Percentiles rank a stretch among this genome's conserved stretches.
Evolutionary conservation across 2,888 invertebrate genomes (phyloP).

Genomic region (Drosophila parthenogenetica): DNA sequence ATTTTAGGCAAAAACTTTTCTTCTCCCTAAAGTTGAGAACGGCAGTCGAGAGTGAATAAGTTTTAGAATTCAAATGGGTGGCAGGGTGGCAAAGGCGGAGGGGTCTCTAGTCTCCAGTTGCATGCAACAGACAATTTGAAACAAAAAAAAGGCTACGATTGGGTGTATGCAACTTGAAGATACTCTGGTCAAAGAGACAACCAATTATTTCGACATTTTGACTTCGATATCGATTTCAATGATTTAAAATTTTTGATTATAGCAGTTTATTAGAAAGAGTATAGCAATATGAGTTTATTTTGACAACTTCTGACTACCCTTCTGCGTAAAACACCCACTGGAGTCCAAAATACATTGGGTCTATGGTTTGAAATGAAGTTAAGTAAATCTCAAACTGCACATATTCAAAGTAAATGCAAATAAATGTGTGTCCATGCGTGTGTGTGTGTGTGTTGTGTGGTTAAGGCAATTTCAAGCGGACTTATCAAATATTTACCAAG

Average conservation of each 20-base stretch:
- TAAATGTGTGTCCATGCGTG: not conserved
- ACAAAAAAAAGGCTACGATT: not conserved
- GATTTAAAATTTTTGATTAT: too few relatives aligned
- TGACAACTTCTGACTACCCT: not conserved
- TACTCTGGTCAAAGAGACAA: not conserved
- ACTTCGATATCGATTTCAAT: too few relatives aligned
- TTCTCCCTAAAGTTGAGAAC: slow-evolving; percentile 2
- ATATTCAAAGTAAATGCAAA: not conserved
- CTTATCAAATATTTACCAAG: slow-evolving; percentile 10
- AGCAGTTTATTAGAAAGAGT: too few relatives aligned
- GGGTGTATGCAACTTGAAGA: not conserved
- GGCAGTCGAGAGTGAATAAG: slow-evolving; percentile 1
- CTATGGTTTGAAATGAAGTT: not conserved
- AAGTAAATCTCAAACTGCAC: not conserved
- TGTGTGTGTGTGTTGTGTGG: slow-evolving; percentile 2
- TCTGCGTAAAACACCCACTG: too few relatives aligned
- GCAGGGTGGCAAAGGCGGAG: not conserved
- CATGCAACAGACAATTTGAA: slow-evolving; percentile 3
- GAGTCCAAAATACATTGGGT: not conserved
- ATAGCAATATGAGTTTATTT: not conserved
- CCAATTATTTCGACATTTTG: not conserved
- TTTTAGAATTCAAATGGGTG: not conserved
- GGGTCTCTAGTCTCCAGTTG: not conserved
- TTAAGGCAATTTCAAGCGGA: slow-evolving; percentile 5
- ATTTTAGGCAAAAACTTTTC: not conserved